Evolutionary conservation across 2,797 vertebrate genomes (phyloP).

Genomic region (Coreius guichenoti): DNA sequence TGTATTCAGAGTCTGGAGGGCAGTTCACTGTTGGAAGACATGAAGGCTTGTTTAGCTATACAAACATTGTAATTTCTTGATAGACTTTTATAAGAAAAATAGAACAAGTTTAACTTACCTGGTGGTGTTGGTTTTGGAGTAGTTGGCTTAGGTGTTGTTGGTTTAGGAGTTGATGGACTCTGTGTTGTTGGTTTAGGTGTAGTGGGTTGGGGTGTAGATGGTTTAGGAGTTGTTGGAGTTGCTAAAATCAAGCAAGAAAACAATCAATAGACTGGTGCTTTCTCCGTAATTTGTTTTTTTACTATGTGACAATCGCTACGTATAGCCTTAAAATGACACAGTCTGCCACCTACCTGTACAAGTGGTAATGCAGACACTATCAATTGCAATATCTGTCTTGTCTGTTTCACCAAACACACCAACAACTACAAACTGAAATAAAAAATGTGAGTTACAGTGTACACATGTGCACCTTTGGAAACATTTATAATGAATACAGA

Average conservation of each 20-base stretch:
- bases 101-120: conserved; percentile 36
- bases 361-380: conserved; percentile 76
- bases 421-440: conserved; percentile 80
- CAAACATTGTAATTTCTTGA: background rate
- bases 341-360: conserved; percentile 76
- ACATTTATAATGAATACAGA: background rate
- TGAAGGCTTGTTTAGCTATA: background rate
- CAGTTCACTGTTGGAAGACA: conserved; percentile 68
- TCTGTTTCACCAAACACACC: conserved; percentile 76
- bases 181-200: conserved; percentile 45
- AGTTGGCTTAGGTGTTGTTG: conserved; percentile 36
- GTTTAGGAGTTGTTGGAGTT: conserved; percentile 36
- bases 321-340: background rate
- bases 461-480: background rate
- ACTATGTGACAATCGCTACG: background rate
- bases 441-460: background rate
- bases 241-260: conserved; percentile 38
- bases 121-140: conserved; percentile 49
- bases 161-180: conserved; percentile 13
- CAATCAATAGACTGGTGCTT: background rate
- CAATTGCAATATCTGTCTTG: conserved; percentile 82
- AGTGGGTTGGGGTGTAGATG: conserved; percentile 7
- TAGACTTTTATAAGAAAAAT: background rate
- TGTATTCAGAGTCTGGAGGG: conserved; percentile 75
- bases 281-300: background rate